These are phyloP conservation scores for Condylura cristata DNA, from an alignment of 2,113 vertebrate species.

Conservation along the genomic window DNA sequence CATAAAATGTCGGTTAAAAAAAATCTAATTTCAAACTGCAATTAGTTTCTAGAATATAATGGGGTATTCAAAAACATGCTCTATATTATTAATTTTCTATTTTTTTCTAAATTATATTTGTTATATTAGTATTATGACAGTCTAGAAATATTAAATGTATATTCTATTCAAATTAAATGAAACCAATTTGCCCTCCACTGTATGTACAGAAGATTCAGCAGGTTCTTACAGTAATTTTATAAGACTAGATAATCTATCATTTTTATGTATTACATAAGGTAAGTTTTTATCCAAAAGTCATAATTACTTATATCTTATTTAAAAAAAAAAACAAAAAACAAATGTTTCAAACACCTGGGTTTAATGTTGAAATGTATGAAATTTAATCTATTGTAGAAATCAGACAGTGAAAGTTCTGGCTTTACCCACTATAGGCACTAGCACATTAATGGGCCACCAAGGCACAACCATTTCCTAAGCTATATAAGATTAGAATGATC, in stretches of 20 bases:
- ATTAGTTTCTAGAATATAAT: not conserved
- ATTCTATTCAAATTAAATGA: conserved; percentile 5
- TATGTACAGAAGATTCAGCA: no score
- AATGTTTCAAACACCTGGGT: not conserved
- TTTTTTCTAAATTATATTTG: not conserved
- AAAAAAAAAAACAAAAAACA: not conserved
- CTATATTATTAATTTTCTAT: not conserved
- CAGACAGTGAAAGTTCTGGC: not conserved
- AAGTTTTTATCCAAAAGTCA: not conserved
- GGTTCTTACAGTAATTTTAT: not conserved
- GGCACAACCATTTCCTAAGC: not conserved
- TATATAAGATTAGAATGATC: not conserved
- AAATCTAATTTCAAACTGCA: not conserved
- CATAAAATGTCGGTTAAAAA: not conserved
- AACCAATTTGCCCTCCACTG: not conserved
- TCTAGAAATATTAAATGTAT: not conserved
- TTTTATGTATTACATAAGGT: not conserved
- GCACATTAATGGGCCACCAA: not conserved
- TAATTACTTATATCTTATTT: not conserved
- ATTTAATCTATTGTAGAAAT: not conserved
- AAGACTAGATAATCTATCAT: not conserved
- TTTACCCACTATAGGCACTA: not conserved
- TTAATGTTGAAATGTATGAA: not conserved
- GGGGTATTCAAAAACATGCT: not conserved
- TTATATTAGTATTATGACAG: not conserved